These are phyloP conservation scores for Heterodera filipjevi DNA, from an alignment of 2,888 invertebrate species.

Conservation along the genomic window DNA sequence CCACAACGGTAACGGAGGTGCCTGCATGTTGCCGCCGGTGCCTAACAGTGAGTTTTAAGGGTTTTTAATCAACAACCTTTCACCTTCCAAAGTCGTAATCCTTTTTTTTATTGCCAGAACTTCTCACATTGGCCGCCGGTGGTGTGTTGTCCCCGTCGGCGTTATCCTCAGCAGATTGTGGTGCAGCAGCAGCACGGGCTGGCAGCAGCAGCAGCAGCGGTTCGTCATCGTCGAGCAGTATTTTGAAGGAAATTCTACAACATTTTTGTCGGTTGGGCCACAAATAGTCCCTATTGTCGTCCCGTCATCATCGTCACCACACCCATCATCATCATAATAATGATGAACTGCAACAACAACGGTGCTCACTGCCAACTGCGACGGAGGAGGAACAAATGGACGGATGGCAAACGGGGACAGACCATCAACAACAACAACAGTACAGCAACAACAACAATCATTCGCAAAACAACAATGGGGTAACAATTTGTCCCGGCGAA, in stretches of 20 bases:
- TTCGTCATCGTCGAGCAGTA: slow-evolving; percentile 26
- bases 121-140: slow-evolving; percentile 40
- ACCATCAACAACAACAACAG: no score
- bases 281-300: slow-evolving; percentile 1
- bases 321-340: background rate
- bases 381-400: background rate
- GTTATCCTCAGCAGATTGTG: background rate
- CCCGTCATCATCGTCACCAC: background rate
- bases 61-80: no score
- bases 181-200: background rate
- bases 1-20: no score
- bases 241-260: slow-evolving; percentile 40
- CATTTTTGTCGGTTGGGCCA: slow-evolving; percentile 39
- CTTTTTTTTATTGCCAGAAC: background rate
- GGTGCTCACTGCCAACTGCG: background rate
- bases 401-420: no score
- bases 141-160: background rate
- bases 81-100: background rate
- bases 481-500: no score
- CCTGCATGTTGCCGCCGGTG: slow-evolving; percentile 28
- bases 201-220: background rate
- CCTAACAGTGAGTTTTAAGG: slow-evolving; percentile 33
- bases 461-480: no score
- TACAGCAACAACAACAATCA: no score
- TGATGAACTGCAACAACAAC: background rate